Conservation (phyloP, 2,797 vertebrate species). For the Gymnocypris eckloni region DNA sequence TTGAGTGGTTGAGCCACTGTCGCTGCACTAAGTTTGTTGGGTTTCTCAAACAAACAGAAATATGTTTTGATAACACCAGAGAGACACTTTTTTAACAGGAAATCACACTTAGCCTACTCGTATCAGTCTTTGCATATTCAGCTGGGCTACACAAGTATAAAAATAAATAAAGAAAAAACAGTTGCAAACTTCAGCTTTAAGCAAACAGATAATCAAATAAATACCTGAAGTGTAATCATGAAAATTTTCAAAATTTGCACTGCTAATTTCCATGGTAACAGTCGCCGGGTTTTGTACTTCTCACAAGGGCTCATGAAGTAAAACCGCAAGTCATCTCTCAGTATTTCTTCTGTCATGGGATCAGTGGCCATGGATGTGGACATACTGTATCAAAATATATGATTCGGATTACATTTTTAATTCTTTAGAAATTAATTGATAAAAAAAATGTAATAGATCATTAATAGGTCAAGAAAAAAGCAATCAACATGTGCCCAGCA, state of each 20-base stretch:
- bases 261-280: constrained; percentile 94
- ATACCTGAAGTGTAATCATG: constrained; percentile 96
- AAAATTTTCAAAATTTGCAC: constrained; percentile 95
- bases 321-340: constrained; percentile 91
- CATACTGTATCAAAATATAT: constrained; percentile 24
- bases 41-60: background rate
- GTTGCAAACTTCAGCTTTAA: background rate
- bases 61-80: background rate
- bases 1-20: background rate
- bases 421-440: background rate
- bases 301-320: constrained; percentile 99
- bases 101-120: background rate
- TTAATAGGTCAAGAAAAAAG: background rate
- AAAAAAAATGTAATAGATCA: background rate
- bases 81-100: background rate
- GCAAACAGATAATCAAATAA: background rate
- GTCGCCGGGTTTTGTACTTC: constrained; percentile 89
- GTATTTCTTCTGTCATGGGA: constrained; percentile 72
- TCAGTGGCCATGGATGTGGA: constrained; percentile 66
- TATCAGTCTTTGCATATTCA: background rate
- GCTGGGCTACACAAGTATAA: background rate
- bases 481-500: background rate
- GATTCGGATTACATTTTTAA: background rate
- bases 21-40: background rate
- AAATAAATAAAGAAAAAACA: background rate